Evolutionary conservation across 2,888 invertebrate species (phyloP), one percentile per base, ranked within the genome.

Genomic region (Corythucha ciliata): DNA sequence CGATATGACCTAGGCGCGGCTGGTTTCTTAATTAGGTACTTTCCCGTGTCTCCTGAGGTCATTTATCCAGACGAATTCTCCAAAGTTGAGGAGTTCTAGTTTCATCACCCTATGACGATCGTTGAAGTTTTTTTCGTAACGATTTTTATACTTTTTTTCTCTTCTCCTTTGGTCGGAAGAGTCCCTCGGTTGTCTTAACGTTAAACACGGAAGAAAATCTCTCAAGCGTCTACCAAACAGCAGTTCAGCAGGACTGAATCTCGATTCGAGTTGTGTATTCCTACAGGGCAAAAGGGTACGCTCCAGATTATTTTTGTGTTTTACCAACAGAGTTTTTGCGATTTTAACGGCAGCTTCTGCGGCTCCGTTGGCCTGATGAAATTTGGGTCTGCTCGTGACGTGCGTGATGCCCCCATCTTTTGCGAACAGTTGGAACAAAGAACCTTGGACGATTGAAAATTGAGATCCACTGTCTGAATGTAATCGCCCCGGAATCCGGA

Each of bases 321-420:
- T 45, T 22, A 12, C 34, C 29, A 45, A 16, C 8, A 45, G 29
- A 29, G 18, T 29, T 34, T 45, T 45, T 18, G 45, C 33, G 12
- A 24, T 18, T 20, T 45, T 45, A 7, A 45, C 45, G 6, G 45
- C 45, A 18, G 45, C 32, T 16, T 45, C 45, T 33, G 45, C 45
- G 7, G 33, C 32, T 6, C 45, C 45, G 14, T 45, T 45, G 33
- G 33, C 32, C 14, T 45, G 45, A 33, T 29, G 45, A 29, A 33
- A 24, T 12, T 29, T 20, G 21, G 47, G 47, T 24, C 34, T 47
- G 25, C 47, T 47, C 12, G 10, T 47, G 18, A 25, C 21, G 12
- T 14, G 21, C 10, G 14, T 18, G 16, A 48, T 26, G 12, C 37
- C 39, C 48, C 48, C 37, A 8, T 48, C 39, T 6, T 26, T 12